Evolutionary conservation across 2,797 vertebrate genomes (phyloP).

Genomic region (Rhinella marina): DNA sequence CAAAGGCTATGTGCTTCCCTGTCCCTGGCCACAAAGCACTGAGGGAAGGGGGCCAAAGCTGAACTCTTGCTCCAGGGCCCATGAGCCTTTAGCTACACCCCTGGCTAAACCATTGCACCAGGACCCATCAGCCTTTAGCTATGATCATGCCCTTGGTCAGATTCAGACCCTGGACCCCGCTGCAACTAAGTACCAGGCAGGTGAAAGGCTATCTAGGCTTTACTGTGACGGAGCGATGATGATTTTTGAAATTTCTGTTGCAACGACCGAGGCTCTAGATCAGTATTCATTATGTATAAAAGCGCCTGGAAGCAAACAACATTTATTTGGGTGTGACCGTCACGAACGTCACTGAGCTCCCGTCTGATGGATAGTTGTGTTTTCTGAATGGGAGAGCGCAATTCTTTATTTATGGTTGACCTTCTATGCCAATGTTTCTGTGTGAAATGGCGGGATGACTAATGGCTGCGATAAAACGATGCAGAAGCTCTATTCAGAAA

Average conservation of each 20-base stretch:
- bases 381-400: constrained; percentile 11
- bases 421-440: constrained; percentile 21
- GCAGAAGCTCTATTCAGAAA: neutral
- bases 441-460: constrained; percentile 24
- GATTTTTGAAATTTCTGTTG: neutral
- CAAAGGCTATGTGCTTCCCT: too few species aligned
- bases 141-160: too few species aligned
- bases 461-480: constrained; percentile 24
- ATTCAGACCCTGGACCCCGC: too few species aligned
- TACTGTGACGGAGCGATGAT: neutral
- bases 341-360: neutral
- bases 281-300: neutral
- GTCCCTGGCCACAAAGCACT: too few species aligned
- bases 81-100: too few species aligned
- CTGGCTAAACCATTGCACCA: too few species aligned
- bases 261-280: neutral
- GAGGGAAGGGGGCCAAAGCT: too few species aligned
- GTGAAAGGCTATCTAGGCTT: too few species aligned
- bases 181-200: neutral
- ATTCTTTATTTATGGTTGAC: constrained; percentile 39
- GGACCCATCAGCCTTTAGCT: too few species aligned
- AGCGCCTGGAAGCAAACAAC: neutral
- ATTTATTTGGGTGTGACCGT: neutral
- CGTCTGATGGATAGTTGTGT: constrained; percentile 7
- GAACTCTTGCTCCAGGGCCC: too few species aligned